These are phyloP conservation scores for Chironomus riparius DNA, from an alignment of 2,888 invertebrate genomes.

Conservation along the genomic window DNA sequence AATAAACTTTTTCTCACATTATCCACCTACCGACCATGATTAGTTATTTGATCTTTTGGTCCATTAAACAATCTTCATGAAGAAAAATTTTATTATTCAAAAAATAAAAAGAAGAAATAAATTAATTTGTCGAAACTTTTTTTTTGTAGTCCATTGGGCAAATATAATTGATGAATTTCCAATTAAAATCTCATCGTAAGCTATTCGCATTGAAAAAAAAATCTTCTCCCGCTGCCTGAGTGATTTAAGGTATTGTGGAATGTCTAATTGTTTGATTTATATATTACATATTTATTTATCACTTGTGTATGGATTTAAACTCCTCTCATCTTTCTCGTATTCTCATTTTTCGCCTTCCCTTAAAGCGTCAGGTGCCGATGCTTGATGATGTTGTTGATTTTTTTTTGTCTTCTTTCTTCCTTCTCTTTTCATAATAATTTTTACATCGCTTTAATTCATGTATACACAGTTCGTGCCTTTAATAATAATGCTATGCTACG, in stretches of 20 bases:
- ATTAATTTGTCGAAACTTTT: no score
- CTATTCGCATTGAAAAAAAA: background rate
- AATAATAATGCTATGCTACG: background rate
- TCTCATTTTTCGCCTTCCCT: background rate
- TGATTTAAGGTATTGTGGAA: constrained; percentile 13
- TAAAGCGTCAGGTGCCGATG: constrained; percentile 17
- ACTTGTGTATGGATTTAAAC: background rate
- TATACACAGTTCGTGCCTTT: background rate
- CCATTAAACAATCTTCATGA: no score
- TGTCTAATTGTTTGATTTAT: constrained; percentile 1
- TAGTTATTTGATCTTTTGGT: no score
- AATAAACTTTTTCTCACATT: no score
- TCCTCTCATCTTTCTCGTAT: background rate
- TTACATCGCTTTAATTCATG: no score
- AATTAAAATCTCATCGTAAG: constrained; percentile 19
- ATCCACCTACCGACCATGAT: no score
- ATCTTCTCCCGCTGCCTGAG: background rate
- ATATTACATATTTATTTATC: background rate
- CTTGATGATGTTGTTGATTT: background rate
- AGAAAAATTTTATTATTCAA: no score
- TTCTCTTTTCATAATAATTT: no score
- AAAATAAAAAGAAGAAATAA: no score
- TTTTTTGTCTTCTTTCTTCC: no score
- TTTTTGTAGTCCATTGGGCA: background rate
- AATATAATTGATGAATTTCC: background rate